phyloP scores from a whole-genome alignment of 2,888 invertebrate genomes.

The Andrena marginata region DNA sequence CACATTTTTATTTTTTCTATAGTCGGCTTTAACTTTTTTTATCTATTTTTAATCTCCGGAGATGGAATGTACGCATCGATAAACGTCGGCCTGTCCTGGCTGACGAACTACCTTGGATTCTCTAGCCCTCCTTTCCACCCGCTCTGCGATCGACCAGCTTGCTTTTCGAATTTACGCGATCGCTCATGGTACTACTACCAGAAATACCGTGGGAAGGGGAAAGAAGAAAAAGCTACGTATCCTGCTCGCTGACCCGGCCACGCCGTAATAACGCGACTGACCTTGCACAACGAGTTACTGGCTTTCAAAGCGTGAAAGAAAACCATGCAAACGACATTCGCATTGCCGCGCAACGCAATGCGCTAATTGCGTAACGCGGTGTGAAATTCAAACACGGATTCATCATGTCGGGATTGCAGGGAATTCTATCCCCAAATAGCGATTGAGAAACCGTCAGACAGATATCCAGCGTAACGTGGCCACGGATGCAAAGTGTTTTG shows the following conservation, averaged over 20 bases:
- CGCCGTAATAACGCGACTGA: constrained; percentile 9
- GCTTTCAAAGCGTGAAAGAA: constrained; percentile 21
- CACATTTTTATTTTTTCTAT: no score
- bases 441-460: background rate
- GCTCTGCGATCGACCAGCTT: background rate
- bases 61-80: constrained; percentile 60
- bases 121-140: background rate
- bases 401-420: no score
- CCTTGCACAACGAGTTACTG: constrained; percentile 23
- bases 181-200: background rate
- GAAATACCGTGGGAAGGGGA: no score
- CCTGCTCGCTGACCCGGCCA: background rate
- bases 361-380: constrained; percentile 34
- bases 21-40: no score
- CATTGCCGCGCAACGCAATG: background rate
- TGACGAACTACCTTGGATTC: constrained; percentile 6
- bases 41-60: constrained; percentile 48
- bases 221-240: constrained; percentile 7
- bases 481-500: no score
- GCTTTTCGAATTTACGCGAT: background rate
- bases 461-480: background rate
- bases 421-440: background rate
- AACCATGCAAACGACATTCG: constrained; percentile 24
- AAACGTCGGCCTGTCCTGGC: constrained; percentile 37
- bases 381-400: constrained; percentile 27